Conservation (phyloP, 2,113 vertebrate genomes). For the Candoia aspera region DNA sequence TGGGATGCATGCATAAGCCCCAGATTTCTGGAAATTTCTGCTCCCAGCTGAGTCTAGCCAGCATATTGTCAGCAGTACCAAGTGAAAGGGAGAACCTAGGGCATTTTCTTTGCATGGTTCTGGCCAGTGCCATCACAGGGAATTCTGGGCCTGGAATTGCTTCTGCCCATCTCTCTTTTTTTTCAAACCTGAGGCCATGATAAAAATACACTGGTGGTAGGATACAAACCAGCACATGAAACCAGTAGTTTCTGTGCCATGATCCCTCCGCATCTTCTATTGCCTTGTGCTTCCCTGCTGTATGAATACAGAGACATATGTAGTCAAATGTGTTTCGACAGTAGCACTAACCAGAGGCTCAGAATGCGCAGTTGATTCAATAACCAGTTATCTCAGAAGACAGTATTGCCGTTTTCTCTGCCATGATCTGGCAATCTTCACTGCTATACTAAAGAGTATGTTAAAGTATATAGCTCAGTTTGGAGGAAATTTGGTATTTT, state of each 20-base stretch:
- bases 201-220: background rate
- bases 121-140: background rate
- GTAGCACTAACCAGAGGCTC: background rate
- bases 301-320: background rate
- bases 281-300: background rate
- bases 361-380: background rate
- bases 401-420: background rate
- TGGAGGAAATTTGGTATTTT: background rate
- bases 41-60: background rate
- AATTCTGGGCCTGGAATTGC: background rate
- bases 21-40: background rate
- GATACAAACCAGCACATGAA: background rate
- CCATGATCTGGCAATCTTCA: background rate
- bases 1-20: background rate
- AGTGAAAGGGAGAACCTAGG: background rate
- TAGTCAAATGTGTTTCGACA: background rate
- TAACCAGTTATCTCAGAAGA: background rate
- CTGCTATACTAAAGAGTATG: background rate
- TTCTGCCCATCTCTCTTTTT: background rate
- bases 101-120: background rate
- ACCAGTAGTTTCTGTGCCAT: background rate
- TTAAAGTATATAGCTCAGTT: background rate
- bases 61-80: background rate
- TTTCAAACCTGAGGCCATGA: background rate
- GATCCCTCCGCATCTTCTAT: background rate